A percentile compares a stretch with the other conserved stretches of the same genome.
These are phyloP conservation scores for Reinhardtius hippoglossoides DNA, from an alignment of 2,113 vertebrate genomes.

Conservation along the genomic window DNA sequence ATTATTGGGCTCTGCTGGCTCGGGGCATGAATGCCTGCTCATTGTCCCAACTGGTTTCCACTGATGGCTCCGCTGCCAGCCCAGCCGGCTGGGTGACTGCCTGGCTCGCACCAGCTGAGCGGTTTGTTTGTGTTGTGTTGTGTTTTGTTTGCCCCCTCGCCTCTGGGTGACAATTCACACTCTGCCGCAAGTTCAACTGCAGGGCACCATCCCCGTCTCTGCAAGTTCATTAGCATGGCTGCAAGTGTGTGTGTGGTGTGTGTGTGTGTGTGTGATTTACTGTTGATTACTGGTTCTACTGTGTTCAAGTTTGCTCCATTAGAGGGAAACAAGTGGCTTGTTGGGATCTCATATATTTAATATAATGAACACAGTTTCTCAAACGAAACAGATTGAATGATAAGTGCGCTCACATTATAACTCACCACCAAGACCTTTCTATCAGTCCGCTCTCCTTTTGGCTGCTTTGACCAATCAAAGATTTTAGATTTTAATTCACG, in stretches of 20 bases:
- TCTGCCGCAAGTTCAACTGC: conserved; percentile 76
- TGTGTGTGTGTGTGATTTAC: conserved; percentile 15
- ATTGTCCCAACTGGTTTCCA: conserved; percentile 39
- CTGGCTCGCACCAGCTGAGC: conserved; percentile 41
- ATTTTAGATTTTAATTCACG: conserved; percentile 20
- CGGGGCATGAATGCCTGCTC: conserved; percentile 26
- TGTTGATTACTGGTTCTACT: not conserved
- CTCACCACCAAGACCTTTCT: not conserved
- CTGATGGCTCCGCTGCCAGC: conserved; percentile 20
- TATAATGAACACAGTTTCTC: not conserved
- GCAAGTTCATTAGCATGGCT: conserved; percentile 80
- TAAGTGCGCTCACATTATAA: not conserved
- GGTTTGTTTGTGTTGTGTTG: conserved; percentile 77
- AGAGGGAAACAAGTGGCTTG: conserved; percentile 4
- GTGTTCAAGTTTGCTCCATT: not conserved
- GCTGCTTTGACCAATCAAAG: conserved; percentile 17
- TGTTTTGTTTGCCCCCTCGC: conserved; percentile 78
- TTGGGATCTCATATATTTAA: not conserved
- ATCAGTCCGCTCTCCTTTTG: conserved; percentile 6
- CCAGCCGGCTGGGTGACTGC: conserved; percentile 6
- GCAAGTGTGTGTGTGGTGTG: conserved; percentile 32
- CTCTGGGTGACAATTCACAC: conserved; percentile 81
- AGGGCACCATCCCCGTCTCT: conserved; percentile 68
- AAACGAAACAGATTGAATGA: not conserved
- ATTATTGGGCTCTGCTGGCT: not conserved